phyloP scores from a whole-genome alignment of 2,888 invertebrate genomes.

The Nesidiocoris tenuis region DNA sequence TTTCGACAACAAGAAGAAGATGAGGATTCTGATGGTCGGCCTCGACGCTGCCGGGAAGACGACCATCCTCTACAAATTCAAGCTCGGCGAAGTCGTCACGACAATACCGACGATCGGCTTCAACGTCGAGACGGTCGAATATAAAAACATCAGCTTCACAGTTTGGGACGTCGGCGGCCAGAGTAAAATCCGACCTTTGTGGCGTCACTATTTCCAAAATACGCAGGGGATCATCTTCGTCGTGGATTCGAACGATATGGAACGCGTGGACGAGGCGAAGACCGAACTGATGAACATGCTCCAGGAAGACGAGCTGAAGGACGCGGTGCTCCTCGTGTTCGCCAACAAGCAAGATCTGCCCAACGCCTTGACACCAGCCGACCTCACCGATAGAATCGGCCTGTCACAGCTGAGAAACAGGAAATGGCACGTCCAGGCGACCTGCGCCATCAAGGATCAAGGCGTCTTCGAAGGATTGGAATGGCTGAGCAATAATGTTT shows the following conservation, averaged over 20 bases:
- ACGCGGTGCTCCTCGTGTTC: constrained; percentile 90
- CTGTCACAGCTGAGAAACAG: constrained; percentile 57
- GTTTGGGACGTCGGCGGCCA: constrained; percentile 97
- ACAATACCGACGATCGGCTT: constrained; percentile 97
- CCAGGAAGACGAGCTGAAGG: constrained; percentile 88
- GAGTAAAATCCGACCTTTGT: constrained; percentile 31
- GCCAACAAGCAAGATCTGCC: constrained; percentile 96
- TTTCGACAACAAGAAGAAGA: constrained; percentile 39
- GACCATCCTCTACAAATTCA: constrained; percentile 65
- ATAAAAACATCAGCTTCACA: constrained; percentile 97
- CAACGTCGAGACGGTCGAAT: constrained; percentile 98
- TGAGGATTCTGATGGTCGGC: constrained; percentile 41
- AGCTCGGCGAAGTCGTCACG: constrained; percentile 94
- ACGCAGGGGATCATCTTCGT: constrained; percentile 57
- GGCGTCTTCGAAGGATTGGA: constrained; percentile 95
- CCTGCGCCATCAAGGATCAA: constrained; percentile 92
- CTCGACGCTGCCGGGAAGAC: constrained; percentile 37
- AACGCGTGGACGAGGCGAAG: constrained; percentile 87
- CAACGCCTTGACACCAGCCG: constrained; percentile 92
- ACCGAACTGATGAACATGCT: constrained; percentile 60
- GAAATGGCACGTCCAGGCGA: constrained; percentile 92
- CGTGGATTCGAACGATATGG: constrained; percentile 61
- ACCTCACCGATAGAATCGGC: constrained; percentile 87
- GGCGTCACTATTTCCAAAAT: constrained; percentile 93
- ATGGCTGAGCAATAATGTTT: constrained; percentile 85